These are phyloP conservation scores for Cataglyphis hispanica DNA, from an alignment of 1,140 invertebrate genomes.

Conservation along the genomic window DNA sequence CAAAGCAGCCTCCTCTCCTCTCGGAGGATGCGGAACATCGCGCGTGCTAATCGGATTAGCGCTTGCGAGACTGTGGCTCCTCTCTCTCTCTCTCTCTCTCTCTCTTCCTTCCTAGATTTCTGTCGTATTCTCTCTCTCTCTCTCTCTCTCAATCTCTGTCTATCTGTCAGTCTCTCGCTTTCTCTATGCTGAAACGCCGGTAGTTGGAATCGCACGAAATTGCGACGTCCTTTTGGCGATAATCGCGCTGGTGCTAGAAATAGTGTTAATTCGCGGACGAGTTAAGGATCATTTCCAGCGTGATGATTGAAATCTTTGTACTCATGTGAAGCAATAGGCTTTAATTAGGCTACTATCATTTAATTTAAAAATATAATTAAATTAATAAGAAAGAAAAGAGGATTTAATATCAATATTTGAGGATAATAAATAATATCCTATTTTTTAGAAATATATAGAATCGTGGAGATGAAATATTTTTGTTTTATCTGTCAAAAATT, in stretches of 20 bases:
- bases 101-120: slow-evolving; percentile 54
- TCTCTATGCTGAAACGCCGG: slow-evolving; percentile 42
- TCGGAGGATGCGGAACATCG: slow-evolving; percentile 72
- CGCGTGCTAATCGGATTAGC: slow-evolving; percentile 75
- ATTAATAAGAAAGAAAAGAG: not conserved
- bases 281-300: slow-evolving; percentile 54
- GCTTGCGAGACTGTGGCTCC: slow-evolving; percentile 61
- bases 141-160: not conserved
- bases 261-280: slow-evolving; percentile 60
- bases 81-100: slow-evolving; percentile 34
- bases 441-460: not conserved
- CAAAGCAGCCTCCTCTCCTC: slow-evolving; percentile 73
- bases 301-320: slow-evolving; percentile 48
- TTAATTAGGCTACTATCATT: not conserved
- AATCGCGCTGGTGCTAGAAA: slow-evolving; percentile 52
- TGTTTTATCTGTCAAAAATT: not conserved
- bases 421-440: not conserved
- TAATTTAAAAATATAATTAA: not conserved
- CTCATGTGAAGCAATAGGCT: not conserved
- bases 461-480: not conserved
- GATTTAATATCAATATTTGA: not conserved
- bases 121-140: slow-evolving; percentile 40
- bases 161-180: slow-evolving; percentile 31
- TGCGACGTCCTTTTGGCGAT: slow-evolving; percentile 60
- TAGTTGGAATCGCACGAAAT: slow-evolving; percentile 59